Evolutionary conservation across 2,888 invertebrate genomes (phyloP).

Genomic region (Erynnis tages): DNA sequence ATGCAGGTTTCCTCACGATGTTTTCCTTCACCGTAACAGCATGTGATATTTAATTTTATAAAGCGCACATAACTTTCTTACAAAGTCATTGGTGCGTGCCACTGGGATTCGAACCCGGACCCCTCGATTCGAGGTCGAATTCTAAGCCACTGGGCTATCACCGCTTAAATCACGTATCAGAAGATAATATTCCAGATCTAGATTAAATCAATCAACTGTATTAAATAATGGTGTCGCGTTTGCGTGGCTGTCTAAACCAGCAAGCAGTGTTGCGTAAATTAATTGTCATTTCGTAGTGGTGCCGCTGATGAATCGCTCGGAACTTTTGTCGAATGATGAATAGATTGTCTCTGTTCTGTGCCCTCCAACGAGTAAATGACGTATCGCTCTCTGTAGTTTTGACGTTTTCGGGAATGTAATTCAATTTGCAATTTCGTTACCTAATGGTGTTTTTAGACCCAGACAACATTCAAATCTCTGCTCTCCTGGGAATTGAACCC

Average conservation of each 20-base stretch:
- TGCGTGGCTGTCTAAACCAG: slow-evolving; percentile 17
- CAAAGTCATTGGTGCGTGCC: too few relatives aligned
- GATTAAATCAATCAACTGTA: slow-evolving; percentile 12
- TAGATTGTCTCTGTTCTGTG: slow-evolving; percentile 32
- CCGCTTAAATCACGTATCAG: too few relatives aligned
- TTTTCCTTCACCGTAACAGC: too few relatives aligned
- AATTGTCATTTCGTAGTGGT: slow-evolving; percentile 53
- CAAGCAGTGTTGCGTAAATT: slow-evolving; percentile 41
- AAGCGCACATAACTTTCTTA: too few relatives aligned
- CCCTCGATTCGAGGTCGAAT: too few relatives aligned
- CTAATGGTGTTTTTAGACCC: too few relatives aligned
- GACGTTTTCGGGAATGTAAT: slow-evolving; percentile 4
- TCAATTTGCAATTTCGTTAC: not conserved
- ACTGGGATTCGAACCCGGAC: too few relatives aligned
- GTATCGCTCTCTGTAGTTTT: slow-evolving; percentile 28
- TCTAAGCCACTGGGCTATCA: slow-evolving; percentile 7
- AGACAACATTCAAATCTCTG: too few relatives aligned
- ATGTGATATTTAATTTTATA: too few relatives aligned
- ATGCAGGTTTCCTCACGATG: too few relatives aligned
- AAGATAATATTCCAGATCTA: not conserved
- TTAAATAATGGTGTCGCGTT: slow-evolving; percentile 9
- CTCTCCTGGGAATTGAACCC: too few relatives aligned
- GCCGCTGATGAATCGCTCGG: slow-evolving; percentile 42
- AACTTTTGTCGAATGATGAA: slow-evolving; percentile 39
- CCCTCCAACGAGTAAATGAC: slow-evolving; percentile 27